Conservation (phyloP, 2,797 vertebrate genomes). For the Poeciliopsis gracilis region DNA sequence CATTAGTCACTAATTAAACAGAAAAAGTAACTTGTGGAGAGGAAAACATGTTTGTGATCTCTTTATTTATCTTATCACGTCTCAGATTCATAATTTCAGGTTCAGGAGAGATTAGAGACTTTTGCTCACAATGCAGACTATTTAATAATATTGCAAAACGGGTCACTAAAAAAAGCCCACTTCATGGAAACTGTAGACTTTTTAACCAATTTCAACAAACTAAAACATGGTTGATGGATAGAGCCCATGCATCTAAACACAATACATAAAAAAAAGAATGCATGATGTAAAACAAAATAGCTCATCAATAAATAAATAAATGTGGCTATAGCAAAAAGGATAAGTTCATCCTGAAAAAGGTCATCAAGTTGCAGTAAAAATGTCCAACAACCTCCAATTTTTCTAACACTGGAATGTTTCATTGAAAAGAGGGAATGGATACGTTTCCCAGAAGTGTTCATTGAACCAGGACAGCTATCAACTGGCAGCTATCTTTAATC, state of each 20-base stretch:
- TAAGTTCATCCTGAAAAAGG: not conserved
- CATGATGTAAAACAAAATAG: not conserved
- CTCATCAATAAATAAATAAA: not conserved
- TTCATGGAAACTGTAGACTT: not conserved
- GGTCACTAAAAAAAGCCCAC: not conserved
- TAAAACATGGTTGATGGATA: not conserved
- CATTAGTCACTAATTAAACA: not conserved
- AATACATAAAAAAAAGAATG: not conserved
- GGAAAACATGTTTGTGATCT: conserved; percentile 8
- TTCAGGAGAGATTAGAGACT: not conserved
- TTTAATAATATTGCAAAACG: conserved; percentile 31
- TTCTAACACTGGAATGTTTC: not conserved
- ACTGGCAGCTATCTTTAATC: not conserved
- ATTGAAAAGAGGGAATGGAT: not conserved
- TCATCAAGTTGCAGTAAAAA: not conserved
- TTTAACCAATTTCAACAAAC: not conserved
- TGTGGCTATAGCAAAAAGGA: not conserved
- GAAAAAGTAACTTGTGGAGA: conserved; percentile 24
- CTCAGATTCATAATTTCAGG: not conserved
- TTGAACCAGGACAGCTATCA: not conserved
- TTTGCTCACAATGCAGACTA: conserved; percentile 1
- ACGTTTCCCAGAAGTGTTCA: not conserved
- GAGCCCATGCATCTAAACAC: not conserved
- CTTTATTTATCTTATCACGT: conserved; percentile 1
- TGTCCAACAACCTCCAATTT: not conserved